Conservation (phyloP, 2,797 vertebrate species). For the Anabas testudineus region DNA sequence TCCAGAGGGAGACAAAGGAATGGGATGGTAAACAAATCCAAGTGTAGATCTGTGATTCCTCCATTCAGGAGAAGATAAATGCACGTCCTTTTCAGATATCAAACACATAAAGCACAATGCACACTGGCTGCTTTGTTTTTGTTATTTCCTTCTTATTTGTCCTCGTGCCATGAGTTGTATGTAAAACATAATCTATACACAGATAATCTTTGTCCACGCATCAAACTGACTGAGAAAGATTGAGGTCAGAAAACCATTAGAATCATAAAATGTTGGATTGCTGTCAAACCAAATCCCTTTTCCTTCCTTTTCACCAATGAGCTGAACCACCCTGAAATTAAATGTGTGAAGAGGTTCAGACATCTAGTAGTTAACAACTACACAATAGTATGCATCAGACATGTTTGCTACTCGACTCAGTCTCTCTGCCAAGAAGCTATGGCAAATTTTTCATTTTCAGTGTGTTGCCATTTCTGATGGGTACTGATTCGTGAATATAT, state of each 20-base stretch:
- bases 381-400: constrained; percentile 49
- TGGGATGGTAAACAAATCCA: constrained; percentile 76
- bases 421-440: constrained; percentile 63
- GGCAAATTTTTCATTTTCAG: constrained; percentile 43
- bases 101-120: constrained; percentile 53
- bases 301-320: constrained; percentile 58
- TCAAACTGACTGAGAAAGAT: constrained; percentile 83
- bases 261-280: constrained; percentile 75
- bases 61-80: constrained; percentile 63
- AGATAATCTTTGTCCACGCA: constrained; percentile 81
- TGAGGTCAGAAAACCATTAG: constrained; percentile 86
- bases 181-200: constrained; percentile 80
- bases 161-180: constrained; percentile 57
- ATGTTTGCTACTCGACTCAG: constrained; percentile 58
- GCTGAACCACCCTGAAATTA: constrained; percentile 51
- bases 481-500: neutral
- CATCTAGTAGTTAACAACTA: neutral
- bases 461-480: neutral
- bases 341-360: constrained; percentile 48
- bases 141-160: constrained; percentile 34
- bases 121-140: constrained; percentile 25
- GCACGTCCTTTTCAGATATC: constrained; percentile 46
- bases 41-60: constrained; percentile 67
- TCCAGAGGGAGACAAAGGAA: constrained; percentile 71
- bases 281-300: constrained; percentile 53